Percentiles rank a stretch among this genome's conserved stretches.
Evolutionary conservation across 2,797 vertebrate species (phyloP).

Genomic region (Clamator glandarius): DNA sequence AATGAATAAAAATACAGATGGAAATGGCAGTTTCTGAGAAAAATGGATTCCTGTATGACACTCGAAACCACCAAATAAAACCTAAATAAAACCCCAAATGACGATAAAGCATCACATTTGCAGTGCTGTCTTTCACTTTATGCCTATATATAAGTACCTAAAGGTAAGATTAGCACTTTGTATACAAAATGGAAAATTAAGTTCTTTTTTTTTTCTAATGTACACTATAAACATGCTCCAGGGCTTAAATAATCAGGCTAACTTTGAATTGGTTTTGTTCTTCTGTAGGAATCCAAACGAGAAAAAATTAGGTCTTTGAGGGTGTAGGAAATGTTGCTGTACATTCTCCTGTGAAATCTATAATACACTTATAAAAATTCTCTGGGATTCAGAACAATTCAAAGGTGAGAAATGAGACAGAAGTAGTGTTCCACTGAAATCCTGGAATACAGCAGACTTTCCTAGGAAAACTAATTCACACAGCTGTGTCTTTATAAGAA

Average conservation of each 20-base stretch:
- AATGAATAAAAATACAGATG: not conserved
- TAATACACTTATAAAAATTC: slow-evolving; percentile 52
- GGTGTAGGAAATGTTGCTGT: slow-evolving; percentile 41
- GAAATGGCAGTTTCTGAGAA: not conserved
- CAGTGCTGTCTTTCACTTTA: slow-evolving; percentile 1
- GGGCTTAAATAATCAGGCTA: slow-evolving; percentile 1
- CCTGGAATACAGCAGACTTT: not conserved
- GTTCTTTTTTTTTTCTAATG: not conserved
- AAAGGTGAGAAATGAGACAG: slow-evolving; percentile 57
- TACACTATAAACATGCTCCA: slow-evolving; percentile 16
- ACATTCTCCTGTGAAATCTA: not conserved
- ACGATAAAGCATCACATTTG: not conserved
- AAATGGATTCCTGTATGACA: not conserved
- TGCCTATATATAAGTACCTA: not conserved
- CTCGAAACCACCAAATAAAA: not conserved
- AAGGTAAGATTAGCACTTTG: not conserved
- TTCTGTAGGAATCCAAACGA: slow-evolving; percentile 27
- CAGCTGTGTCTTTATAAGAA: slow-evolving; percentile 68
- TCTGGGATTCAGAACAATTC: slow-evolving; percentile 52
- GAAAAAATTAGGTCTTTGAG: not conserved
- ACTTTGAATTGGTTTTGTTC: slow-evolving; percentile 47
- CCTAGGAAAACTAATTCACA: slow-evolving; percentile 51
- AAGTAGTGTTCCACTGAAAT: slow-evolving; percentile 23
- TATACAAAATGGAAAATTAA: slow-evolving; percentile 7
- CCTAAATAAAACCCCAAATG: not conserved